These are phyloP conservation scores for Idris sp. DNA, from an alignment of 1,140 invertebrate species.

Conservation along the genomic window DNA sequence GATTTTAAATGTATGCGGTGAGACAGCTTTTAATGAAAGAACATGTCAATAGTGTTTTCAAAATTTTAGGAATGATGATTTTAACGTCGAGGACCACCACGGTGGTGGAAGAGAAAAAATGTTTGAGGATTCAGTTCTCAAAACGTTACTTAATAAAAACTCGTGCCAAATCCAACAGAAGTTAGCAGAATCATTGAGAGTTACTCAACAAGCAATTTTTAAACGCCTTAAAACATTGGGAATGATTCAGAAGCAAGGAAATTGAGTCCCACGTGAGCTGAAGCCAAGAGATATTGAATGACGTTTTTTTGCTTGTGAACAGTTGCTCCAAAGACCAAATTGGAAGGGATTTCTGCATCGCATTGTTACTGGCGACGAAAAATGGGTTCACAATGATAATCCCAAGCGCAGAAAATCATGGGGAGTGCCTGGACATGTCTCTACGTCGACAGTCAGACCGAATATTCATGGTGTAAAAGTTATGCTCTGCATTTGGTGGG, in stretches of 20 bases:
- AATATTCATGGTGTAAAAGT: conserved; percentile 3
- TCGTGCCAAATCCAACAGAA: conserved; percentile 14
- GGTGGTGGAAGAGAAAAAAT: neutral
- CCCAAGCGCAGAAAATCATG: conserved; percentile 1
- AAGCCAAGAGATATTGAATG: conserved; percentile 1
- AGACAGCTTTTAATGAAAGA: no score
- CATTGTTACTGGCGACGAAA: conserved; percentile 10
- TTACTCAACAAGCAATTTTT: conserved; percentile 12
- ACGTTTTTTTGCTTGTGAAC: conserved; percentile 6
- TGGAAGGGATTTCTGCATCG: conserved; percentile 10
- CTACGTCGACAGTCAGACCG: neutral
- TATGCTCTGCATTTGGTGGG: conserved; percentile 15
- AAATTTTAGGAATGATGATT: no score
- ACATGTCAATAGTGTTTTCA: no score
- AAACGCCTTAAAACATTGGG: conserved; percentile 15
- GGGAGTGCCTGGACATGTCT: neutral
- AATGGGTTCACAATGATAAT: conserved; percentile 1
- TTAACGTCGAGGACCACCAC: no score
- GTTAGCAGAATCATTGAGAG: conserved; percentile 4
- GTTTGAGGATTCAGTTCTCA: conserved; percentile 18
- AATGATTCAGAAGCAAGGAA: neutral
- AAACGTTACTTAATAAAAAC: conserved; percentile 19
- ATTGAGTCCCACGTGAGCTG: conserved; percentile 4
- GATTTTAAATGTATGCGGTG: no score
- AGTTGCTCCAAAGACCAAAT: conserved; percentile 1